These are phyloP conservation scores for Drosophila rufa DNA, from an alignment of 1,140 invertebrate genomes.

Conservation along the genomic window DNA sequence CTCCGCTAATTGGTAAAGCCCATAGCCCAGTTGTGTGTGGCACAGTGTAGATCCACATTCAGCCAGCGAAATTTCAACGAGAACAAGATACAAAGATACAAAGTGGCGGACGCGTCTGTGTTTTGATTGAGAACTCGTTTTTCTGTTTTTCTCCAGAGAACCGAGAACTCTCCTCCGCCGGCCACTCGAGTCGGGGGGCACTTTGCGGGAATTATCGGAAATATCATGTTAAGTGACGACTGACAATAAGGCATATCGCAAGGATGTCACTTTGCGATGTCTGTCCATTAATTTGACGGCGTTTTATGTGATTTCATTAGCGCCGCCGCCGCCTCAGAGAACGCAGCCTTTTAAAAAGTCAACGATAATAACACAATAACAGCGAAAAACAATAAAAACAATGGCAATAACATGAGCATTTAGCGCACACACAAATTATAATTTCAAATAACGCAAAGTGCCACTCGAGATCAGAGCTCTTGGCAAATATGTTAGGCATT, in stretches of 20 bases:
- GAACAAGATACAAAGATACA: constrained; percentile 67
- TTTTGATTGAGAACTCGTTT: constrained; percentile 78
- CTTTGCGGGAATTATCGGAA: constrained; percentile 57
- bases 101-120: constrained; percentile 55
- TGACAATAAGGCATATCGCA: constrained; percentile 69
- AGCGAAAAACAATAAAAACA: constrained; percentile 42
- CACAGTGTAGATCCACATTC: constrained; percentile 59
- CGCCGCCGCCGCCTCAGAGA: constrained; percentile 38
- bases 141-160: constrained; percentile 35
- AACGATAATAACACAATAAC: constrained; percentile 24
- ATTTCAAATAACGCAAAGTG: constrained; percentile 80
- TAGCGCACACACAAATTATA: constrained; percentile 79
- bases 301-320: constrained; percentile 78
- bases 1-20: constrained; percentile 28
- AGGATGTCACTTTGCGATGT: constrained; percentile 68
- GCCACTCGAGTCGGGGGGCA: constrained; percentile 18
- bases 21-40: constrained; percentile 29
- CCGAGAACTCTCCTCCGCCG: constrained; percentile 2
- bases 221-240: constrained; percentile 42
- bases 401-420: constrained; percentile 62
- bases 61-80: constrained; percentile 43
- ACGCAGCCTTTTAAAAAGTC: constrained; percentile 21
- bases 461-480: constrained; percentile 74
- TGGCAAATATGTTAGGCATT: constrained; percentile 79
- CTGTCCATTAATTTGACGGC: constrained; percentile 64